Evolutionary conservation across 2,797 vertebrate species (phyloP), one percentile per base, ranked within the genome.

Genomic region (Zenarchopterus dispar): DNA sequence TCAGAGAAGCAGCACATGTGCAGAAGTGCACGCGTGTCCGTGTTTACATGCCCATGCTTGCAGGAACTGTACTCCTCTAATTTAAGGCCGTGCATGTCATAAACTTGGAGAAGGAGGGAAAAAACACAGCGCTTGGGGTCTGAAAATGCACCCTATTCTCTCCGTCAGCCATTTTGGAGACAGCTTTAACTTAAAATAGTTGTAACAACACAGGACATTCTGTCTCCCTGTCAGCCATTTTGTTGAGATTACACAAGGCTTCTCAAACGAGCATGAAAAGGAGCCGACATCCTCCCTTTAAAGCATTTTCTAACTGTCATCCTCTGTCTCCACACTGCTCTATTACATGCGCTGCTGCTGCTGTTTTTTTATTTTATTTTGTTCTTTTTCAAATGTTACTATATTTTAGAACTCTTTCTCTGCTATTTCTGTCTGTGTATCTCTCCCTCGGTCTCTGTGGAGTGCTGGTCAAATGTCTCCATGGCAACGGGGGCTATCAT

Each of bases 181-280:
- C 74, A 77, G 77, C 56, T 78, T 88, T 82, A 87, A 86, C 82
- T 86, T 85, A 81, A 85, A 89, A 80, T 75, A 84, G 75, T 59
- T 15, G 52, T 67, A 84, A 88, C 70, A 73, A 77, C 62, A 62
- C 56, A 52, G 59, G 33, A 49, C 70, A 39, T 42, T 75, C 72
- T 62, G 75, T 68, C 83, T 76, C 62, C 60, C 62, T 63, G 62
- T 81, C 74, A 79, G 87, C 51, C 80, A 62, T 85, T 88, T 84
- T 77, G 70, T 36, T 21, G 62, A 73, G 85, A 89, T 87, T 84
- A 83, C 78, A 53, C 58, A 6, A 8, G 17, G 63, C 58, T 74
- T 67, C 73, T 65, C 70, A 66, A 67, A 73, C 69, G 76, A 66
- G 65, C 6, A 43, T 62, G 61, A 66, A 80, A 57, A 66, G 55